Evolutionary conservation across 2,888 invertebrate genomes (phyloP), one percentile per base, ranked within the genome.

Genomic region (Dynastes tityus): DNA sequence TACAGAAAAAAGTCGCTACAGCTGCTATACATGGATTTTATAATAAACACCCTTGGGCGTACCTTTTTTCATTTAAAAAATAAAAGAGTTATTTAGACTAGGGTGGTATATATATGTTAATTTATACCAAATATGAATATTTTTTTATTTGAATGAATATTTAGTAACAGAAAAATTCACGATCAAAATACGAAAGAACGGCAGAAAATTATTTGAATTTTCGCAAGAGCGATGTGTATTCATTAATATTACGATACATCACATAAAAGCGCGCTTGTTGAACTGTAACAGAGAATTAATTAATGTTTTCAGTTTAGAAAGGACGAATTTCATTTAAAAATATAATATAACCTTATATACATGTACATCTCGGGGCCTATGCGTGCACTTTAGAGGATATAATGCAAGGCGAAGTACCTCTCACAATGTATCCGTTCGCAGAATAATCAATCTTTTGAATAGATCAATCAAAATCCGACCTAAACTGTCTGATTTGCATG

Each of bases 401-500:
- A 82, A 84, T 83, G 80, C 83, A 82, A 55, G 29, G 85, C 85
- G 85, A 85, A 84, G 84, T 85, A 83, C 82, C 82, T 84, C 83
- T 85, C 45, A 86, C 85, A 87, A 85, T 87, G 84, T 86, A 83
- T 84, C 84, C 85, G 86, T 85, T 85, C 86, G 85, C 84, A 82
- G 85, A 84, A 86, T 87, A 88, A 89, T 89, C 89, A 88, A 89
- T 89, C 89, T 89, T 88, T 84, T 85, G 88, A 87, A 88, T 87
- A 88, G 88, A 89, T 89, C 88, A 89, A 89, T 89, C 89, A 89
- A 88, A 88, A 87, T 87, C 87, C 86, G 85, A 86, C 71, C 87
- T 84, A 86, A 86, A 87, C 86, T 87, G 87, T 88, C 88, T 88
- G 88, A 89, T 89, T 89, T 89, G 88, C 89, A 88, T 89, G 87